These are phyloP conservation scores for Hedya salicella DNA, from an alignment of 2,888 invertebrate species.

Conservation along the genomic window DNA sequence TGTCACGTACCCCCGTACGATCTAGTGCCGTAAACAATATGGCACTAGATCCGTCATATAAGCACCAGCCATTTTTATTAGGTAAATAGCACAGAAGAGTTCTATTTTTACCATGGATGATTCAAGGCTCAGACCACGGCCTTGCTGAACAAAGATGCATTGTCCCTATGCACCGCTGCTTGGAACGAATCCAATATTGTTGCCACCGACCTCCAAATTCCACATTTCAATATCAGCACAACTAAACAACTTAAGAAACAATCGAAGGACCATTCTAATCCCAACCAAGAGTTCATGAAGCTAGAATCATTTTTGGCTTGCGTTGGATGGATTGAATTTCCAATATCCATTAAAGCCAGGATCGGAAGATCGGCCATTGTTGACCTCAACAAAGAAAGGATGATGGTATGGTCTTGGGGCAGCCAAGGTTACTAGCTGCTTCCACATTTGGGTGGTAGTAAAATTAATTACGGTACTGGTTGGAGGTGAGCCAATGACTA, in stretches of 20 bases:
- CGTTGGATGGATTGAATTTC: constrained; percentile 36
- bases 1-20: no score
- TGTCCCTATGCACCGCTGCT: constrained; percentile 70
- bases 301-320: constrained; percentile 48
- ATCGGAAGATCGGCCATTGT: constrained; percentile 74
- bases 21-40: no score
- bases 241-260: constrained; percentile 54
- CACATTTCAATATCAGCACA: constrained; percentile 72
- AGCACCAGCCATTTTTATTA: neutral
- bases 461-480: constrained; percentile 47
- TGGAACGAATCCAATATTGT: constrained; percentile 84
- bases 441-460: constrained; percentile 57
- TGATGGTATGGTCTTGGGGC: constrained; percentile 63
- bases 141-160: constrained; percentile 78
- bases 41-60: no score
- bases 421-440: constrained; percentile 75
- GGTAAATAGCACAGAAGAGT: constrained; percentile 27
- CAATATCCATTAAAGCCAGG: constrained; percentile 70
- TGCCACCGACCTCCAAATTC: constrained; percentile 82
- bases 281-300: constrained; percentile 20
- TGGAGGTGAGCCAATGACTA: constrained; percentile 33
- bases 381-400: constrained; percentile 79
- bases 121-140: constrained; percentile 67
- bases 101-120: constrained; percentile 48
- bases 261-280: constrained; percentile 29